Evolutionary conservation across 2,888 invertebrate species (phyloP).

Genomic region (Heliconius sara): DNA sequence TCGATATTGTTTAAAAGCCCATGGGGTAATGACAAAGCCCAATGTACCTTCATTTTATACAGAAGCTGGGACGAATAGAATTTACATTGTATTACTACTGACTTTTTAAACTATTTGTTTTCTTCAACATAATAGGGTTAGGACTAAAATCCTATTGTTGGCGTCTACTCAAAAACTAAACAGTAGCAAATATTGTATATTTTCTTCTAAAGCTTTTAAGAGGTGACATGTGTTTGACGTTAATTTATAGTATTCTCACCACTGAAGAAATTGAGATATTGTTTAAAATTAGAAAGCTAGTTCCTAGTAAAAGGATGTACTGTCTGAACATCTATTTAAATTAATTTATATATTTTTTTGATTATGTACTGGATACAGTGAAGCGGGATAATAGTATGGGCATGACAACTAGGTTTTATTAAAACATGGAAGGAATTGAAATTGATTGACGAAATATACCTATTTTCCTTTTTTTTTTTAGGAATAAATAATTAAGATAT

Average conservation of each 20-base stretch:
- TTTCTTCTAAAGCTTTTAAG: slow-evolving; percentile 74
- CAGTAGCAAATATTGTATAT: slow-evolving; percentile 82
- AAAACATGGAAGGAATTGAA: neutral
- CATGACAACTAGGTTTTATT: neutral
- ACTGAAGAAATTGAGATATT: slow-evolving; percentile 72
- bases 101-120: slow-evolving; percentile 69
- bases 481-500: too few relatives aligned
- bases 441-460: neutral
- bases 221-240: slow-evolving; percentile 73
- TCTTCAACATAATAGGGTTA: slow-evolving; percentile 77
- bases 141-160: slow-evolving; percentile 68
- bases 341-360: neutral
- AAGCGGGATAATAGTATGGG: too few relatives aligned
- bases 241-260: slow-evolving; percentile 76
- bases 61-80: slow-evolving; percentile 67
- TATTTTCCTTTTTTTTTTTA: too few relatives aligned
- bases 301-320: slow-evolving; percentile 49
- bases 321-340: neutral
- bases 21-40: slow-evolving; percentile 69
- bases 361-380: neutral
- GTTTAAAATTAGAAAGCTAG: slow-evolving; percentile 70
- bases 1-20: slow-evolving; percentile 65
- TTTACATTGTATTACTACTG: slow-evolving; percentile 66
- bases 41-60: slow-evolving; percentile 65
- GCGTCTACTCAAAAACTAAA: slow-evolving; percentile 64